These are phyloP conservation scores for Seriola aureovittata DNA, from an alignment of 2,113 vertebrate genomes.

Conservation along the genomic window DNA sequence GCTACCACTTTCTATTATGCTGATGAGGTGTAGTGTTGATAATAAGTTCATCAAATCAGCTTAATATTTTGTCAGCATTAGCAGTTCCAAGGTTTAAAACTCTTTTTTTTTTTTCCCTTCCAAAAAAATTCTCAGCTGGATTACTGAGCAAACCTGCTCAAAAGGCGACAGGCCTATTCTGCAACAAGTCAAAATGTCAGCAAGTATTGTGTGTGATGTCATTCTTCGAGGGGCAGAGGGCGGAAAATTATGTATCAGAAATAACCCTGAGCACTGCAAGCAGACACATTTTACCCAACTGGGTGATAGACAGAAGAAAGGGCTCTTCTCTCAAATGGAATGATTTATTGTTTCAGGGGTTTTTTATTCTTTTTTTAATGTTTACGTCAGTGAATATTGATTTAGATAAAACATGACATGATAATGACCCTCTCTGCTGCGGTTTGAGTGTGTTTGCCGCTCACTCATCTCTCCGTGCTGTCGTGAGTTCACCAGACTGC, in stretches of 20 bases:
- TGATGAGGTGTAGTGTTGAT: background rate
- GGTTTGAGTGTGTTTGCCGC: slow-evolving; percentile 19
- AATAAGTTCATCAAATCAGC: background rate
- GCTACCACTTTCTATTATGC: background rate
- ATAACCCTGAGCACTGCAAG: slow-evolving; percentile 37
- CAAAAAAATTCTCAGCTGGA: background rate
- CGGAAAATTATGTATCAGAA: slow-evolving; percentile 32
- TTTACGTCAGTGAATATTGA: slow-evolving; percentile 45
- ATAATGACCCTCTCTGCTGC: slow-evolving; percentile 19
- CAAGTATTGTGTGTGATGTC: slow-evolving; percentile 25
- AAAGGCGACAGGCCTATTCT: background rate
- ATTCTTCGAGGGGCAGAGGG: slow-evolving; percentile 20
- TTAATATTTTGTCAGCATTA: no score
- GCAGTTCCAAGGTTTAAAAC: no score
- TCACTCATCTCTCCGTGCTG: slow-evolving; percentile 26
- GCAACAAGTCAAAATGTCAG: slow-evolving; percentile 39
- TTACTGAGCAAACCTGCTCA: slow-evolving; percentile 17
- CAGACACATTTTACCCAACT: slow-evolving; percentile 35
- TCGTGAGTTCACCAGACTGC: slow-evolving; percentile 35
- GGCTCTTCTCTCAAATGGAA: slow-evolving; percentile 31
- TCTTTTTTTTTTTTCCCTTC: no score
- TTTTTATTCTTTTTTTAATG: slow-evolving; percentile 41
- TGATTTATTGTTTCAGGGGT: slow-evolving; percentile 32
- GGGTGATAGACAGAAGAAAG: slow-evolving; percentile 35
- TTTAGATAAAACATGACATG: slow-evolving; percentile 38